A percentile compares a stretch with the other conserved stretches of the same genome.
phyloP scores from a whole-genome alignment of 2,113 vertebrate genomes.

The Xyliphius kryptos region DNA sequence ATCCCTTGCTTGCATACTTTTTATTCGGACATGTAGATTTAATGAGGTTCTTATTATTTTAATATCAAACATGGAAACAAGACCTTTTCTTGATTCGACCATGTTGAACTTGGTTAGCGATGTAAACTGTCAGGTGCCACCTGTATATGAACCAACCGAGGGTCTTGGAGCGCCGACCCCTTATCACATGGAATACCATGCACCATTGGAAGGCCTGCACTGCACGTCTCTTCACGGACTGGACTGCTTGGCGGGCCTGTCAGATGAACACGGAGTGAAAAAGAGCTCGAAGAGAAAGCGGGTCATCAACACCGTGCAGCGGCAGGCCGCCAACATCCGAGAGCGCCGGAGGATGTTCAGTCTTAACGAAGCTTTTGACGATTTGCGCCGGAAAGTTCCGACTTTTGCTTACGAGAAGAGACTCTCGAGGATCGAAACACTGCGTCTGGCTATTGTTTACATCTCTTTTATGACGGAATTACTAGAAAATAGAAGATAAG shows the following conservation, averaged over 20 bases:
- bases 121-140: constrained; percentile 58
- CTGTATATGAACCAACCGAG: constrained; percentile 30
- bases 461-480: constrained; percentile 97
- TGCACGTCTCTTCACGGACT: constrained; percentile 37
- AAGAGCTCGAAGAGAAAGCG: constrained; percentile 72
- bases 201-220: constrained; percentile 45
- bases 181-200: constrained; percentile 46
- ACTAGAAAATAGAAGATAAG: constrained; percentile 51
- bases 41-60: neutral
- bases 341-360: constrained; percentile 94
- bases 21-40: constrained; percentile 11
- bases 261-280: constrained; percentile 50
- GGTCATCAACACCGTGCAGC: constrained; percentile 83
- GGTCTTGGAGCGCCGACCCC: constrained; percentile 35
- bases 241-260: constrained; percentile 1
- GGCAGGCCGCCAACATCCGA: constrained; percentile 89
- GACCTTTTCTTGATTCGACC: constrained; percentile 54
- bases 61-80: constrained; percentile 52
- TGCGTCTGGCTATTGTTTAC: constrained; percentile 91
- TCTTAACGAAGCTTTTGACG: constrained; percentile 94
- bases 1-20: neutral
- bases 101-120: constrained; percentile 70
- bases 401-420: constrained; percentile 95
- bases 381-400: constrained; percentile 86
- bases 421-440: constrained; percentile 89